phyloP scores from a whole-genome alignment of 2,888 invertebrate species.

The Apeira syringaria region DNA sequence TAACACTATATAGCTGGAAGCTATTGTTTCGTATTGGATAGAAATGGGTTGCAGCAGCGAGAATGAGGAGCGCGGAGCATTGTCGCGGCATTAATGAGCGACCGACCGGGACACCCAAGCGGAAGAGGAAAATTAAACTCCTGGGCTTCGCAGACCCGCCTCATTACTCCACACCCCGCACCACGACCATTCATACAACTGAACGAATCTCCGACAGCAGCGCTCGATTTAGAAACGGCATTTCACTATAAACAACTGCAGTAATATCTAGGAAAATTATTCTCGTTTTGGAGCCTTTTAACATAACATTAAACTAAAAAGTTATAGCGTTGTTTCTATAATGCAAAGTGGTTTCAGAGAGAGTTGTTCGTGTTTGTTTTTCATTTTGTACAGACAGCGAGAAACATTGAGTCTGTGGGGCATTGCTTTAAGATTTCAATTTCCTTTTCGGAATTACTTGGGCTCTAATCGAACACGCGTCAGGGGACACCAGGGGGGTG shows the following conservation, averaged over 20 bases:
- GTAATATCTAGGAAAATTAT: constrained; percentile 1
- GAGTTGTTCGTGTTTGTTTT: constrained; percentile 54
- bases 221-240: constrained; percentile 36
- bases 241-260: constrained; percentile 45
- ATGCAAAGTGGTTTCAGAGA: constrained; percentile 29
- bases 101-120: constrained; percentile 63
- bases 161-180: constrained; percentile 72
- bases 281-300: constrained; percentile 17
- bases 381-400: constrained; percentile 63
- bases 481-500: constrained; percentile 57
- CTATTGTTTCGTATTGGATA: constrained; percentile 39
- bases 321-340: constrained; percentile 24
- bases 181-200: constrained; percentile 60
- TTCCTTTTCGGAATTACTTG: constrained; percentile 83
- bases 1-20: constrained; percentile 29
- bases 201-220: constrained; percentile 37
- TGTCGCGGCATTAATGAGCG: constrained; percentile 77
- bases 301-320: constrained; percentile 19
- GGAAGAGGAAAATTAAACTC: constrained; percentile 84
- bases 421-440: constrained; percentile 83
- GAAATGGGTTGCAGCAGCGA: constrained; percentile 21
- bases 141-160: constrained; percentile 69
- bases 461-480: constrained; percentile 82
- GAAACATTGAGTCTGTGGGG: constrained; percentile 74
- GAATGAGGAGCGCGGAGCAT: constrained; percentile 75